Evolutionary conservation across 2,888 invertebrate genomes (phyloP), one percentile per base, ranked within the genome.

Genomic region (Cerastis rubricosa): DNA sequence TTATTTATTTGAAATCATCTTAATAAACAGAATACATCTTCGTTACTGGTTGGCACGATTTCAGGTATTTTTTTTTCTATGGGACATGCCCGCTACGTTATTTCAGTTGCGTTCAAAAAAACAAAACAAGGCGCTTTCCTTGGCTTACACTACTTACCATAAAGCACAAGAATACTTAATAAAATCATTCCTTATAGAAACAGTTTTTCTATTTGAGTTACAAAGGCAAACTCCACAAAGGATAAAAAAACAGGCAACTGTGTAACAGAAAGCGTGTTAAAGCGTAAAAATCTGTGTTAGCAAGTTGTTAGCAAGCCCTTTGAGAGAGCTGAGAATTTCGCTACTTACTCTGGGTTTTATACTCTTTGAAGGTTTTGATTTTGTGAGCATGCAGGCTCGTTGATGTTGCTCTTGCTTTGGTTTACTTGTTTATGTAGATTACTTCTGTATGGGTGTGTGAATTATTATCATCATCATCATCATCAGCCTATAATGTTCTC

Each of bases 201-300:
- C 70, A 71, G 57, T 78, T 71, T 71, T 78, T 80, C 76, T 80
- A 71, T 86, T 86, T 66, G 61, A 75, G 68, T 72, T 73, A 77
- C 88, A 87, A 87, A 87, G 88, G 83, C 76, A 59, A 72, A 72
- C 80, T 70, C 49, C 65, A 83, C 85, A 82, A 86, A 87, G 82
- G 86, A 68, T 74, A 82, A 83, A 78, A 35, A 77, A 78, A 82
- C 86, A 72, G 73, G 71, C 67, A 51, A 51, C 59, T 71, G 69
- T 73, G 73, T 19, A 81, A 82, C 77, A 78, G 83, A 86, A 80
- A 81, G 81, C 74, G 83, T 69, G 79, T 64, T 77, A 77, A 69
- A 71, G 78, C 43, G 49, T 43, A 71, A 87, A 87, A 89, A 90
- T 89, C 86, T 88, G 89, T 88, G 89, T 90, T 89, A 84, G 89